Base-by-base conservation (phyloP, 2,888 invertebrate genomes). In the Argyresthia goedartella region DNA sequence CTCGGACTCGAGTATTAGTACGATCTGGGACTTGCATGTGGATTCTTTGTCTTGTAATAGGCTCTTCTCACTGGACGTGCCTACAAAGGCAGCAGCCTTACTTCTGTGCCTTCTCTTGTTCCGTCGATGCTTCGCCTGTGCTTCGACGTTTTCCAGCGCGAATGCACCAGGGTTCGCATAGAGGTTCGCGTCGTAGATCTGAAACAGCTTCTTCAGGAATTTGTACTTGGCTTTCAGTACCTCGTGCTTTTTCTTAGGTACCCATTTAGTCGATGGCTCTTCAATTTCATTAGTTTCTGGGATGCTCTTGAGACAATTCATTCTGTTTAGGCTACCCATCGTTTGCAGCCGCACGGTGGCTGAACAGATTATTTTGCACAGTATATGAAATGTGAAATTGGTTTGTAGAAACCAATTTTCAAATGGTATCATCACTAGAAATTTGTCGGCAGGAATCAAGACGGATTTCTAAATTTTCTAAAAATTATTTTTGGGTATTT, bases 171-270 rank as follows among this genome's bases (percentile, higher is more conserved):
- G 39, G n/a, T 39, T 6, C 10, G 10, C 75, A 0, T 82, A 79
- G 0, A 84, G 73, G 50, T 76, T 81, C 0, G 84, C 82, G 46
- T 85, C 85, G 53, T 84, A 84, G 3, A 85, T 75, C 59, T 85
- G 84, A 48, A 85, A 85, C 0, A 85, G 61, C 55, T 85, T 84
- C 58, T 85, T 85, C 52, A 85, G 57, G 54, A 84, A 85, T 61
- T 82, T 85, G 52, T 85, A 85, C 56, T 85, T 85, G 0, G 81
- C 84, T 62, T 85, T 85, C 1, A 85, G 59, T 0, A 82, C 78
- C 52, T 85, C 85, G 47, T 85, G 85, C 55, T 81, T 84, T 49
- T 84, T 84, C 60, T 84, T 85, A 0, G 85, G 77, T 16, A 85
- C 81, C 84, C 84, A 85, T 69, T 81, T 81, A 7, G 55, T 60